Conservation (phyloP, 2,113 vertebrate genomes). For the Balaenoptera acutorostrata region DNA sequence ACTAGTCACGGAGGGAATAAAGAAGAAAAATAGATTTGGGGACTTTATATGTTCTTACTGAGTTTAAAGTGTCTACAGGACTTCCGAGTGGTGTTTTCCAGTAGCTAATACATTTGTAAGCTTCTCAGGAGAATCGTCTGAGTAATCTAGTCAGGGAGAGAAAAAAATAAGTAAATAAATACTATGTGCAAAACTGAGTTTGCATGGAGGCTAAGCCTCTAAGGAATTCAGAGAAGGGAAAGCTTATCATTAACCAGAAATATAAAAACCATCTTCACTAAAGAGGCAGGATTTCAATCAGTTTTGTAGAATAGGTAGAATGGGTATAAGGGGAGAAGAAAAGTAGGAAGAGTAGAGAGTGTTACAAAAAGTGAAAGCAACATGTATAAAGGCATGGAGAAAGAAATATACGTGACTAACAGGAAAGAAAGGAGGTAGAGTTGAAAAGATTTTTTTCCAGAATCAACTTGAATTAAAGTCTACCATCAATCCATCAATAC, state of each 20-base stretch:
- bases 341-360: background rate
- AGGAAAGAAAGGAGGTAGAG: background rate
- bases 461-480: background rate
- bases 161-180: background rate
- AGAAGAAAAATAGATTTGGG: slow-evolving; percentile 14
- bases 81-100: background rate
- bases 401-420: background rate
- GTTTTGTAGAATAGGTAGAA: background rate
- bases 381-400: background rate
- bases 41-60: background rate
- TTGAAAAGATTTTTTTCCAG: background rate
- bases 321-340: background rate
- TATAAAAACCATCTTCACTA: background rate
- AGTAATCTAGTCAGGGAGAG: background rate
- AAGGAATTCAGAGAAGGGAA: background rate
- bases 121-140: background rate
- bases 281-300: background rate
- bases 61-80: background rate
- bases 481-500: background rate
- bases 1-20: background rate
- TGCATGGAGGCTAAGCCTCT: background rate
- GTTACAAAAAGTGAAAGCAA: background rate
- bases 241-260: background rate
- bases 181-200: background rate
- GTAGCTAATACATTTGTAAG: background rate